Conservation (phyloP, 2,113 vertebrate species). For the Chelonoidis abingdonii region DNA sequence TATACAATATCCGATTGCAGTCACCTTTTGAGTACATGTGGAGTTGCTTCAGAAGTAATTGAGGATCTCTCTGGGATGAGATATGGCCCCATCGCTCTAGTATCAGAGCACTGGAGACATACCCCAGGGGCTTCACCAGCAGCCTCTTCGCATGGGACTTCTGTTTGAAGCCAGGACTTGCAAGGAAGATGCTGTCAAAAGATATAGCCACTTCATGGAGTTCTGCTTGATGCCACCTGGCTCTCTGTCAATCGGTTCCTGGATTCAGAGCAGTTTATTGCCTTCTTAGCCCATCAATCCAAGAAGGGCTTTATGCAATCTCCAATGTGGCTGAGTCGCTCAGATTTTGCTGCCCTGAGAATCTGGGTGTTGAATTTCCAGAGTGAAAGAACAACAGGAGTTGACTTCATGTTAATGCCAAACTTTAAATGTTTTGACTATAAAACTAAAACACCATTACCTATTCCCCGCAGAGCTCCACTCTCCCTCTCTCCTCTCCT, state of each 20-base stretch:
- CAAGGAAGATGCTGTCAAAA: neutral
- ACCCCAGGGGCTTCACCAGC: neutral
- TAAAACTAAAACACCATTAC: conserved; percentile 66
- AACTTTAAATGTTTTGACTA: conserved; percentile 74
- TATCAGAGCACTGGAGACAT: neutral
- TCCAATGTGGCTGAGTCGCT: neutral
- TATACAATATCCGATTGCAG: neutral
- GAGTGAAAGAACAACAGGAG: conserved; percentile 47
- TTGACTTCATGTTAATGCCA: conserved; percentile 48
- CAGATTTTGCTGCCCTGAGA: neutral
- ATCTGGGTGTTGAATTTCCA: neutral
- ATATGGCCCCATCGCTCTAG: neutral
- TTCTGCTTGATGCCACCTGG: accelerated
- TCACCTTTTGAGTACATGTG: neutral
- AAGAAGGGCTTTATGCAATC: neutral
- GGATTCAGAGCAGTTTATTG: neutral
- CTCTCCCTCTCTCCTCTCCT: conserved; percentile 15
- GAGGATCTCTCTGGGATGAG: neutral
- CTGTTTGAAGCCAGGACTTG: accelerated
- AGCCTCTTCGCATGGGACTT: neutral
- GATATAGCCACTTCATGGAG: neutral
- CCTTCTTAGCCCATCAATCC: neutral
- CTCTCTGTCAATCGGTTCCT: neutral
- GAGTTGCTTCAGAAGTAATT: conserved; percentile 20
- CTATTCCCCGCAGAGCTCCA: conserved; percentile 56